Base-by-base conservation (phyloP, 53 echinoderm and acorn worm species). In the Antedon mediterranea region DNA sequence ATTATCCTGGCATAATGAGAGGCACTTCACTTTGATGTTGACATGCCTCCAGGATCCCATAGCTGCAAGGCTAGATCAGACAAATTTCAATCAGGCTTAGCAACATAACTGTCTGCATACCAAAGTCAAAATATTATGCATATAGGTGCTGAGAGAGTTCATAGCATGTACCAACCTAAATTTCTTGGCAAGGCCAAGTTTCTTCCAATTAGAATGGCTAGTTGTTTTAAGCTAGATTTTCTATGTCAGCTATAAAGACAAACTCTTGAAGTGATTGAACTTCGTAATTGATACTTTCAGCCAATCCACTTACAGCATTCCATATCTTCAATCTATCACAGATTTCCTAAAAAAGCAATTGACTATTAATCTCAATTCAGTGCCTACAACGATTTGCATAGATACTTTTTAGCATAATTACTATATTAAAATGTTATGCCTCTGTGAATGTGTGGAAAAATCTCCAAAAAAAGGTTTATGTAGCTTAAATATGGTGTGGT, bases 31-130 rank as follows among this genome's bases (percentile, higher is more conserved):
- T 57, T 57, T 57, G 57, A 57, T 57, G 57, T 57, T 57, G 23
- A 57, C 57, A 57, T 57, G 57, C 57, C 57, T 57, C 57, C 57
- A 57, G 57, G 57, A 57, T 57, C 23, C 57, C 57, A 11, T 57
- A 57, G 9, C 57, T 57, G 15, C 57, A 57, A 57, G 57, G 57
- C 11, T 26, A 57, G 57, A 57, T 57, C 57, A 57, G 57, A 57
- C 57, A 57, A 57, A 57, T 57, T 57, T 57, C 57, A 57, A 57
- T 57, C 57, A 57, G 57, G 57, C 57, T 57, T 57, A 57, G 37
- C 20, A 57, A 57, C 57, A 8, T 15, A 57, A 23, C 57, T 57
- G 57, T 57, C 57, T 57, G 57, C 57, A 57, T 57, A 15, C 57
- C 57, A 57, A 15, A 57, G 57, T 26, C 57, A 57, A 57, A 57